phyloP scores from a whole-genome alignment of 2,797 vertebrate species.

The Pterois miles region DNA sequence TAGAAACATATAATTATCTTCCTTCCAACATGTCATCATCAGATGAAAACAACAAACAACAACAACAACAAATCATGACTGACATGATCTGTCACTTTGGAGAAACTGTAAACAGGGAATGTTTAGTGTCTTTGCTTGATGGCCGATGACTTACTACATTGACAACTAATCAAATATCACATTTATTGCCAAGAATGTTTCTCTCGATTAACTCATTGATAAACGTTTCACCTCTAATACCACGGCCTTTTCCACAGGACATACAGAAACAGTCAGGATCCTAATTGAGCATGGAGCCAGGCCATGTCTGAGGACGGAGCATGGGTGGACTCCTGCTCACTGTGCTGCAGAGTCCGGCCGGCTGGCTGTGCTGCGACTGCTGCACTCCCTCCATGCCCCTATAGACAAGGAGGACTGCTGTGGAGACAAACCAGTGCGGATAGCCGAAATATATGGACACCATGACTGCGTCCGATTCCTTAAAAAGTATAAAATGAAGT shows the following conservation, averaged over 20 bases:
- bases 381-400: constrained; percentile 86
- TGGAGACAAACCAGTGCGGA: constrained; percentile 87
- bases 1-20: too few relatives aligned
- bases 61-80: too few relatives aligned
- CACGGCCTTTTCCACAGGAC: constrained; percentile 77
- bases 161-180: background rate
- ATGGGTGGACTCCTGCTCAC: constrained; percentile 91
- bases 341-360: constrained; percentile 89
- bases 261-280: constrained; percentile 81
- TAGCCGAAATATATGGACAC: constrained; percentile 92
- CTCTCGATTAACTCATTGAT: background rate
- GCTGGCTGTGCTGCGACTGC: constrained; percentile 83
- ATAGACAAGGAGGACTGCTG: constrained; percentile 87
- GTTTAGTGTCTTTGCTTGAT: background rate
- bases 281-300: constrained; percentile 87
- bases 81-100: background rate
- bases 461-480: constrained; percentile 87
- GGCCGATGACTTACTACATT: background rate
- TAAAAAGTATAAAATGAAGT: constrained; percentile 79
- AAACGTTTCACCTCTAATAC: background rate
- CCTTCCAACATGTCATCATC: background rate
- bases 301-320: constrained; percentile 83
- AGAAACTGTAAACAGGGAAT: background rate
- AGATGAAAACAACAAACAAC: background rate
- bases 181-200: background rate